These are phyloP conservation scores for Meriones psammophilus DNA, from an alignment of 2,797 vertebrate species.

Conservation along the genomic window DNA sequence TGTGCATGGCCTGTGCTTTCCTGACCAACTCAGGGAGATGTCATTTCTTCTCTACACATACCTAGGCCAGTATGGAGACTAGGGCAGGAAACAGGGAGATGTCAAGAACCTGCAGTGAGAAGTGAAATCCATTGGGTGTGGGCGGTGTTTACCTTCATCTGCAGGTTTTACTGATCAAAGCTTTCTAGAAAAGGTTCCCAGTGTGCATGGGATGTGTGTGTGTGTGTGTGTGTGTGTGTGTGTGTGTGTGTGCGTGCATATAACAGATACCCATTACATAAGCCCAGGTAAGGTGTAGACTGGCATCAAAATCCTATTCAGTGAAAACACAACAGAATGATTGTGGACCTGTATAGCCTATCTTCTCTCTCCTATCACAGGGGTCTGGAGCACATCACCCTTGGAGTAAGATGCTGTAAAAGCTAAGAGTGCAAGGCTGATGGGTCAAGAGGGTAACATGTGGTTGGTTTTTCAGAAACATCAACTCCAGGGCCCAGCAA, in stretches of 20 bases:
- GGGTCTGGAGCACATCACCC: neutral
- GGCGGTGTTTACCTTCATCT: neutral
- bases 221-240: neutral
- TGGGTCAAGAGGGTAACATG: too few species aligned
- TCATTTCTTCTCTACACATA: neutral
- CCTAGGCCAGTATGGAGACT: neutral
- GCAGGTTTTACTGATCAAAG: neutral
- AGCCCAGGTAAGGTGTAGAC: neutral
- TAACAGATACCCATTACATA: neutral
- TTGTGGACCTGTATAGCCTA: too few species aligned
- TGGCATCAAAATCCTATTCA: neutral
- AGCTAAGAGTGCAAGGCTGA: neutral
- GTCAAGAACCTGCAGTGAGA: too few species aligned
- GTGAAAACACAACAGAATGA: neutral
- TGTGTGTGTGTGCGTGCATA: neutral
- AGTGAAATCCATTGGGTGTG: too few species aligned
- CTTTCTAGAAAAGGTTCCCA: neutral
- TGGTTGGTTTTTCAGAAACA: neutral
- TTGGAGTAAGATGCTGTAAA: neutral
- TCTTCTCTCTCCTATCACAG: neutral
- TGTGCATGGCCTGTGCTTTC: neutral
- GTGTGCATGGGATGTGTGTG: too few species aligned
- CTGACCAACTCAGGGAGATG: neutral
- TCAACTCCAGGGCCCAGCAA: accelerated
- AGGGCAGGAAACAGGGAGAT: neutral